Evolutionary conservation across 2,113 vertebrate genomes (phyloP).

Genomic region (Caranx melampygus): DNA sequence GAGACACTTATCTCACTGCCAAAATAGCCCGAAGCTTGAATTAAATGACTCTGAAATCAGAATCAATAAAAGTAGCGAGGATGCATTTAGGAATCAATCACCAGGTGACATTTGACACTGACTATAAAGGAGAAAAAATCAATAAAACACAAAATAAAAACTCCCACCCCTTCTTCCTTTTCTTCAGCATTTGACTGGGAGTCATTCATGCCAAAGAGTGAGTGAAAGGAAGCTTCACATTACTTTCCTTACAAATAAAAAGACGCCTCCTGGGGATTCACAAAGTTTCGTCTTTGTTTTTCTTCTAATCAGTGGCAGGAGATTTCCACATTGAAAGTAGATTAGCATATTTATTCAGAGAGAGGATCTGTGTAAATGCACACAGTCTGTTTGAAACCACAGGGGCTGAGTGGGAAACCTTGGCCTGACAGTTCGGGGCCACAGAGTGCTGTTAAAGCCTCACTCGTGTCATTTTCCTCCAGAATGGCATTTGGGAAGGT

Average conservation of each 20-base stretch:
- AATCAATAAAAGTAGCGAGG: constrained; percentile 8
- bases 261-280: constrained; percentile 52
- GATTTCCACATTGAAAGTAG: constrained; percentile 69
- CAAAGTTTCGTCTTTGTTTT: constrained; percentile 72
- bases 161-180: constrained; percentile 20
- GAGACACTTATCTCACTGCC: neutral
- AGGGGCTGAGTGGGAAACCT: constrained; percentile 49
- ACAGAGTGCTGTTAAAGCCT: constrained; percentile 43
- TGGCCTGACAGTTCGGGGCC: constrained; percentile 71
- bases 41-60: constrained; percentile 19
- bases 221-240: constrained; percentile 48
- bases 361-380: constrained; percentile 62
- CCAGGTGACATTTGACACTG: constrained; percentile 28
- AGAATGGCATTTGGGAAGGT: constrained; percentile 62
- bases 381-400: constrained; percentile 35
- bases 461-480: constrained; percentile 56
- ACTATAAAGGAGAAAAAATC: neutral
- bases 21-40: constrained; percentile 8
- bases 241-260: constrained; percentile 45
- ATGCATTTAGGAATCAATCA: constrained; percentile 4
- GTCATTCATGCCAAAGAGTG: constrained; percentile 49
- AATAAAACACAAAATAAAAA: constrained; percentile 26
- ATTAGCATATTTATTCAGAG: constrained; percentile 71
- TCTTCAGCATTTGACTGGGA: constrained; percentile 32
- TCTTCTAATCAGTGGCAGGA: constrained; percentile 67